Base-by-base conservation (phyloP, 2,113 vertebrate genomes). In the Anarhynchus alexandrinus region DNA sequence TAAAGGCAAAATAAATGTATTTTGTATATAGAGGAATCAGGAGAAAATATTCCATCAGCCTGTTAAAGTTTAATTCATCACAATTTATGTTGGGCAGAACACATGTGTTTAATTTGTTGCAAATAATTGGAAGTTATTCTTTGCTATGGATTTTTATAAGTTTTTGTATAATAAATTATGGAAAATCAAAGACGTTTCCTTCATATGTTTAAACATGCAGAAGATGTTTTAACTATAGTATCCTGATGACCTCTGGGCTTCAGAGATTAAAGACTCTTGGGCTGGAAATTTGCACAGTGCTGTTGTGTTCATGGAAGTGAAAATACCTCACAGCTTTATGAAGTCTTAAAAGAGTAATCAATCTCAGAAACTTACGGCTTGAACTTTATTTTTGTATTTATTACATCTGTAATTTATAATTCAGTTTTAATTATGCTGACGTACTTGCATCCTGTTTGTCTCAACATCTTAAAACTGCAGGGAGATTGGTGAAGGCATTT, bases 321-420 rank as follows among this genome's bases (percentile, higher is more conserved):
- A 93, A 92, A 95, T 91, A 89, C 93, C 93, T 97, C 94, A 76
- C n/a, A 52, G 73, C 57, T 74, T 78, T 76, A 70, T 23, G 38
- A 59, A 92, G 42, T 77, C 72, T 83, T 57, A 58, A 55, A 5
- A n/a, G 13, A 11, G 4, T n/a, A 30, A 64, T 57, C 55, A 32
- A 7, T 73, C 18, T 87, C 40, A 55, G 49, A 76, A 64, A 42
- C 5, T 15, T 55, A 51, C 29, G 2, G 9, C 21, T 52, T 43
- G n/a, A 95, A 64, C 38, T 93, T 93, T 61, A 51, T 79, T 91
- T 94, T 91, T 95, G 29, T 88, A 73, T 66, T 85, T 82, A 20
- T 40, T 82, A 22, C 19, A 17, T 67, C 23, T 49, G n/a, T 13
- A 15, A 57, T 73, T 73, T 91, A 14, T 73, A 61, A 73, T 32